These are phyloP conservation scores for Euborellia annulipes DNA, from an alignment of 1,140 invertebrate species.

Conservation along the genomic window DNA sequence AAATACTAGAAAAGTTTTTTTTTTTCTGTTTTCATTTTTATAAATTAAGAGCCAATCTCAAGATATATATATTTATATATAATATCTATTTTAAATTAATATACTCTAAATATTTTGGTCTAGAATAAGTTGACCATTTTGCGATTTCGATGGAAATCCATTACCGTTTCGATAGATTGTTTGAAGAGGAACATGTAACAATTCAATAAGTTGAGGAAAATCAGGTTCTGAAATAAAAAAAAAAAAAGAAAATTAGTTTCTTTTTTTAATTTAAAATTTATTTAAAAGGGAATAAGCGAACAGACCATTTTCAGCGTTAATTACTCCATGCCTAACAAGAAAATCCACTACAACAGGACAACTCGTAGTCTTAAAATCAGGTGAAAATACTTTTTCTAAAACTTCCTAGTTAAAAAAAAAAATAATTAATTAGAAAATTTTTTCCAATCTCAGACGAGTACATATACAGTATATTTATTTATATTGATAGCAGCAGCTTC, in stretches of 20 bases:
- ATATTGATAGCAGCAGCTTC: too few species aligned
- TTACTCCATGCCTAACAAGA: constrained; percentile 73
- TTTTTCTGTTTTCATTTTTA: too few species aligned
- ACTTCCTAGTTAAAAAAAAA: constrained; percentile 29
- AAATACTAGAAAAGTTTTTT: too few species aligned
- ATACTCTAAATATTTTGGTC: too few species aligned
- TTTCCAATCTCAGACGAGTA: too few species aligned
- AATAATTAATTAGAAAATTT: too few species aligned
- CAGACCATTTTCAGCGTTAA: constrained; percentile 76
- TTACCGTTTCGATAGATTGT: constrained; percentile 47
- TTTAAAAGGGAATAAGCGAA: constrained; percentile 2
- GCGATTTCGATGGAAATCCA: too few species aligned
- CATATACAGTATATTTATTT: too few species aligned
- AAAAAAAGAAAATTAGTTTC: not conserved
- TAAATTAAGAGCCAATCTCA: too few species aligned
- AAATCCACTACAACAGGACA: constrained; percentile 82
- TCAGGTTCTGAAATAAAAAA: constrained; percentile 49
- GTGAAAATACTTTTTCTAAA: constrained; percentile 57
- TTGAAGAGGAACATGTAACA: constrained; percentile 73
- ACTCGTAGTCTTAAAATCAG: constrained; percentile 85
- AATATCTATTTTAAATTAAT: too few species aligned
- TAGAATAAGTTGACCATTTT: too few species aligned
- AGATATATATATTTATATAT: too few species aligned
- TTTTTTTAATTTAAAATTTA: not conserved
- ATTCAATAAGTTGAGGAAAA: constrained; percentile 65